phyloP scores from a whole-genome alignment of 2,113 vertebrate species.

The Myotis brandtii region DNA sequence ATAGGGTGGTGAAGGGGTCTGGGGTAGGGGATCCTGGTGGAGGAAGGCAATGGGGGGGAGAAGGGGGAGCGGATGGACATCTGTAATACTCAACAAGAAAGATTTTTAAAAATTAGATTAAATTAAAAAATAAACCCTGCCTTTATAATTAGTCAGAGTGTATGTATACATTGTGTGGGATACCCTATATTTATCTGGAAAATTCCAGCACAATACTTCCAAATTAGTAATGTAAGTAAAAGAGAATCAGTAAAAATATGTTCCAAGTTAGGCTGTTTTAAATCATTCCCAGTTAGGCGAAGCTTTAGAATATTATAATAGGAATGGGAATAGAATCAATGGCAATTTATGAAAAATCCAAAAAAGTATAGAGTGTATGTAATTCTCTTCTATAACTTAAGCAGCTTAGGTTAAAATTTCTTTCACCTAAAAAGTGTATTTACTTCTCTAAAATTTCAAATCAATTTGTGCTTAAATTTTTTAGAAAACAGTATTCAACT shows the following conservation, averaged over 20 bases:
- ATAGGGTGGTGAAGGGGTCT: no score
- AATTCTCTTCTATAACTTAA: slow-evolving; percentile 19
- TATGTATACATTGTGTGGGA: no score
- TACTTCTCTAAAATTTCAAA: slow-evolving; percentile 25
- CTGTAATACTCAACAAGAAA: no score
- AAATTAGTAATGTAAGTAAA: slow-evolving; percentile 42
- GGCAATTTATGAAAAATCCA: slow-evolving; percentile 5
- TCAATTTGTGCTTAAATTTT: background rate
- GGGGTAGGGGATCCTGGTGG: no score
- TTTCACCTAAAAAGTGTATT: background rate
- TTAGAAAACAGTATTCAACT: background rate
- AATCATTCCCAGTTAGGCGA: background rate
- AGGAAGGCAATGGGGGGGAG: no score
- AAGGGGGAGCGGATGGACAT: no score
- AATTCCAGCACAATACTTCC: background rate
- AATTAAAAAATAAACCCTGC: no score
- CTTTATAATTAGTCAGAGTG: no score
- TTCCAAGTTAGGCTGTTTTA: background rate
- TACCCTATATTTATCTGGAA: background rate
- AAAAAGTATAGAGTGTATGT: background rate
- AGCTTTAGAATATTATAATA: slow-evolving; percentile 13
- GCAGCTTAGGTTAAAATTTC: background rate
- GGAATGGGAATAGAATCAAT: background rate
- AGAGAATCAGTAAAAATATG: background rate
- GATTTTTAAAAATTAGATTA: no score